A percentile compares a stretch with the other conserved stretches of the same genome.
Evolutionary conservation across 2,113 vertebrate genomes (phyloP).

Genomic region (Coptodon rendalli): DNA sequence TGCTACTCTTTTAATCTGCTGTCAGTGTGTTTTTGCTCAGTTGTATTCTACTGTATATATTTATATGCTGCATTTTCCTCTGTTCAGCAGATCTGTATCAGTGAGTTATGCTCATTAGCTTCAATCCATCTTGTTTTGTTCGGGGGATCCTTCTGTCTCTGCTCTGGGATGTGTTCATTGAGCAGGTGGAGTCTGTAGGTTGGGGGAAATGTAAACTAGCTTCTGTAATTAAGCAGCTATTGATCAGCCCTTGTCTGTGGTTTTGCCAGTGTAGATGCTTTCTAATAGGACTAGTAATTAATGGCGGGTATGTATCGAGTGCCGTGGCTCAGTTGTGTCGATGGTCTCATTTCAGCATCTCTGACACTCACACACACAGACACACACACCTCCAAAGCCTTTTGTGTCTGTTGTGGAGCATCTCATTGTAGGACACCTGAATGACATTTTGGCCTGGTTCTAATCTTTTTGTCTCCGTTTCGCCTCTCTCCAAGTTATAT

Average conservation of each 20-base stretch:
- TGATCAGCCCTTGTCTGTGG: background rate
- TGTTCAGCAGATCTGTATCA: background rate
- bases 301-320: slow-evolving; percentile 40
- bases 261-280: slow-evolving; percentile 33
- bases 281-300: slow-evolving; percentile 48
- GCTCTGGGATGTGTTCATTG: background rate
- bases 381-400: background rate
- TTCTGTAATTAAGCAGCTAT: slow-evolving; percentile 37
- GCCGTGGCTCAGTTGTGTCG: background rate
- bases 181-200: slow-evolving; percentile 8
- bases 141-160: background rate
- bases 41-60: background rate
- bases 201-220: background rate
- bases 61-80: background rate
- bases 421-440: background rate
- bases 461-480: background rate
- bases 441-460: background rate
- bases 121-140: background rate
- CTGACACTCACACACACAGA: background rate
- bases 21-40: background rate
- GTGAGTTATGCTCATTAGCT: background rate
- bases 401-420: background rate
- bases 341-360: slow-evolving; percentile 20
- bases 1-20: background rate
- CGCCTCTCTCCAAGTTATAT: background rate